phyloP scores from a whole-genome alignment of 2,113 vertebrate species.

The Loxodonta africana region DNA sequence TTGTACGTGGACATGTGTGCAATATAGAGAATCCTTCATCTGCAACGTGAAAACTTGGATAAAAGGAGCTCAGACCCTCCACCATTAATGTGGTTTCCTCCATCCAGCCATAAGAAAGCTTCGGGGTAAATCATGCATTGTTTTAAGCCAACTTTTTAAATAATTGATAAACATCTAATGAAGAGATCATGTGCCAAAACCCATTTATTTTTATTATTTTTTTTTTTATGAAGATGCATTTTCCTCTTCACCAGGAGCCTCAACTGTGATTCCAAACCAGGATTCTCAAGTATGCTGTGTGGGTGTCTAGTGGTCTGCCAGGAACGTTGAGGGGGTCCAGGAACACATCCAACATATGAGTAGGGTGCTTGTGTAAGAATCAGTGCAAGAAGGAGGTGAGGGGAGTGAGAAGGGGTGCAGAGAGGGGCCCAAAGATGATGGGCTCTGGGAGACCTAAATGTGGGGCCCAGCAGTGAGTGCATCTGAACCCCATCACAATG shows the following conservation, averaged over 20 bases:
- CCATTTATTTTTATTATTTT: background rate
- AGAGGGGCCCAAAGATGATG: background rate
- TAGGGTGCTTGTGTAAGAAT: background rate
- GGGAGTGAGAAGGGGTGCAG: background rate
- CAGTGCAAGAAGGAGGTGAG: rapidly evolving
- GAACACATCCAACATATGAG: background rate
- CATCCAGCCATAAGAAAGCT: background rate
- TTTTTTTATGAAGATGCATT: background rate
- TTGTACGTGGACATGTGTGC: rapidly evolving
- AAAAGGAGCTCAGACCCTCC: no score
- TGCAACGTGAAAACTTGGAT: rapidly evolving
- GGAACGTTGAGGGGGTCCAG: background rate
- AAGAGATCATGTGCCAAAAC: background rate
- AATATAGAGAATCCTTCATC: no score
- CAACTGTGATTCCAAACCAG: background rate
- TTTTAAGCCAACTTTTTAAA: background rate
- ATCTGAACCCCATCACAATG: rapidly evolving
- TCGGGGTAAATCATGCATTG: background rate
- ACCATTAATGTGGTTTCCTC: background rate
- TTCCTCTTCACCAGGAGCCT: background rate
- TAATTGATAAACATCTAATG: slow-evolving; percentile 38
- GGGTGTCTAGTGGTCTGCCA: background rate
- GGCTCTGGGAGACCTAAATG: background rate
- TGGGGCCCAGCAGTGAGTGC: rapidly evolving
- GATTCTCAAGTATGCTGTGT: background rate